Evolutionary conservation across 2,113 vertebrate genomes (phyloP).

Genomic region (Forbesichthys agassizii): DNA sequence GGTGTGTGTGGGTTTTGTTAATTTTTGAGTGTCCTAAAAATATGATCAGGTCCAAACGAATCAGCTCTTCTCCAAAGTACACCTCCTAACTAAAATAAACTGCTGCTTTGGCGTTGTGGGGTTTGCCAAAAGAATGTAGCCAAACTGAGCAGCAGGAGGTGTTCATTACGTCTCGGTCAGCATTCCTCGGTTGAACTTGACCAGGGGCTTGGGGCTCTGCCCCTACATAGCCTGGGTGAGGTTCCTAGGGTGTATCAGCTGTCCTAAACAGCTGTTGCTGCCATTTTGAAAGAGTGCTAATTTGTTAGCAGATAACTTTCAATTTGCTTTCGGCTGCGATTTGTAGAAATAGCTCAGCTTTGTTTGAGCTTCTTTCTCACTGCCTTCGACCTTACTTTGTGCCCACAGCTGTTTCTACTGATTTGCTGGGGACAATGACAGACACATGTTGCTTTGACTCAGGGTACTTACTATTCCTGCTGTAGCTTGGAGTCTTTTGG

Average conservation of each 20-base stretch:
- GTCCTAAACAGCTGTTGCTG: slow-evolving; percentile 55
- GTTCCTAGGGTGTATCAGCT: slow-evolving; percentile 64
- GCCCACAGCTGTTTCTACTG: slow-evolving; percentile 51
- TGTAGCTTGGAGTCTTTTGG: not conserved
- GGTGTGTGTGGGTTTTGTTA: too few species aligned
- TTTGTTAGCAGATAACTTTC: slow-evolving; percentile 61
- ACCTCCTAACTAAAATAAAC: not conserved
- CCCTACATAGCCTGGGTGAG: slow-evolving; percentile 65
- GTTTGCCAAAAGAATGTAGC: not conserved
- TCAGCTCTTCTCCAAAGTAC: not conserved
- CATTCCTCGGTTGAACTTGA: slow-evolving; percentile 55
- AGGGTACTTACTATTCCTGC: slow-evolving; percentile 4
- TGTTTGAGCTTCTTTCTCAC: slow-evolving; percentile 6
- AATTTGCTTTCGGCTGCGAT: slow-evolving; percentile 33
- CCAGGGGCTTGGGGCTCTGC: slow-evolving; percentile 8
- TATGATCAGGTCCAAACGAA: not conserved
- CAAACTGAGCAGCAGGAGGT: slow-evolving; percentile 18
- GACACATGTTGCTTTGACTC: slow-evolving; percentile 12
- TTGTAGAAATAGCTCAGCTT: slow-evolving; percentile 43
- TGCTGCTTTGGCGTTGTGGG: slow-evolving; percentile 14
- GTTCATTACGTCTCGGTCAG: slow-evolving; percentile 64
- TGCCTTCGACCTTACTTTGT: slow-evolving; percentile 11
- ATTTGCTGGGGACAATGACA: slow-evolving; percentile 35
- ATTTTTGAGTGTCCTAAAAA: too few species aligned
- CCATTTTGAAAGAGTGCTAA: slow-evolving; percentile 51